Evolutionary conservation across 2,113 vertebrate species (phyloP), one percentile per base, ranked within the genome.

Genomic region (Ammodytes marinus): DNA sequence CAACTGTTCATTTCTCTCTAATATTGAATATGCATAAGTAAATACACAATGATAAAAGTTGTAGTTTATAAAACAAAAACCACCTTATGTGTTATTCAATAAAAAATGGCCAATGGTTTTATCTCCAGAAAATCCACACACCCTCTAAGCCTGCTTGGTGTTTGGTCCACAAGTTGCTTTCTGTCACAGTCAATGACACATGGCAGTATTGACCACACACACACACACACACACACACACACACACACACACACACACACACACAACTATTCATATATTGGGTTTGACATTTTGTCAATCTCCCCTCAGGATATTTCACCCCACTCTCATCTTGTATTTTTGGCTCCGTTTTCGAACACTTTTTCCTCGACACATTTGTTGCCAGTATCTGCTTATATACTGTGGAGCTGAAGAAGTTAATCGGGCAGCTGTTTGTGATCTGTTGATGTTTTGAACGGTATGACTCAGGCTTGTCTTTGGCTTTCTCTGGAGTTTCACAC

Each of bases 381-480:
- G 49, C 49, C 53, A 68, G 47, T 45, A 19, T 78, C 77, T 55
- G 27, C 27, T 27, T 27, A 27, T 15, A 40, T 61, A 55, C 68
- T 40, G 67, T 42, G 5, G 42, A 64, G 74, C 69, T 46, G 49
- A 5, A 66, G 4, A 6, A 57, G 19, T 37, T n/a, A 65, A 17
- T n/a, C 53, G 68, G 67, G 55, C 76, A 80, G 72, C 64, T 65
- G 57, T 52, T 61, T 84, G 55, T 17, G 69, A 57, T 71, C 54
- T 66, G 74, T 57, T 52, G 27, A 80, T 77, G 70, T 69, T 76
- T 64, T 76, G 45, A 69, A 35, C 47, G 45, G 10, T 55, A 27
- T 80, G 79, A 80, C 42, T 82, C 59, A 68, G 49, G 49, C 39
- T 77, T 35, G 47, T 10, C 42, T 78, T 63, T 79, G 70, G 60